These are phyloP conservation scores for Porites cylindrica DNA, from an alignment of 92 coral and sea anemone species.

Conservation along the genomic window DNA sequence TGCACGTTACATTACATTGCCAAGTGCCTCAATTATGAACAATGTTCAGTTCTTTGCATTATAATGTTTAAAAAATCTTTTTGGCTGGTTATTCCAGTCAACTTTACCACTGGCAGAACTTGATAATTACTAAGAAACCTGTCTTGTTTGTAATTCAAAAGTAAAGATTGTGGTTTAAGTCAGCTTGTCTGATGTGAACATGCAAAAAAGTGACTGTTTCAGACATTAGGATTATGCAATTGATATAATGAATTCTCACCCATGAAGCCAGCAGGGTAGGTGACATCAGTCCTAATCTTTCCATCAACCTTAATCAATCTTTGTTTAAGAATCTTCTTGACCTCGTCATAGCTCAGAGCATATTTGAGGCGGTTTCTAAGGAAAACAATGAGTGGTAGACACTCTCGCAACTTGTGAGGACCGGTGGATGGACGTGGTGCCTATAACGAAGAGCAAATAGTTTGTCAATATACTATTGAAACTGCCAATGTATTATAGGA, in stretches of 20 bases:
- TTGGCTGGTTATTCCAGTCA: too few relatives aligned
- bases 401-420: slow-evolving; percentile 98
- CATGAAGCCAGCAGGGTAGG: slow-evolving; percentile 97
- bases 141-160: too few relatives aligned
- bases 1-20: too few relatives aligned
- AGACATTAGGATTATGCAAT: too few relatives aligned
- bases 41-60: too few relatives aligned
- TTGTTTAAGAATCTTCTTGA: slow-evolving; percentile 94
- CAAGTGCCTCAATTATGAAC: too few relatives aligned
- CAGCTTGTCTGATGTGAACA: not conserved
- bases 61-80: too few relatives aligned
- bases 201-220: not conserved
- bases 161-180: not conserved
- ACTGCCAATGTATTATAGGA: not conserved
- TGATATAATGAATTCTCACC: slow-evolving; percentile 58
- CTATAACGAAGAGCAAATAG: slow-evolving; percentile 35
- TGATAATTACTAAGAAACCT: too few relatives aligned
- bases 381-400: slow-evolving; percentile 91
- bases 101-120: too few relatives aligned
- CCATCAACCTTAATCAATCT: slow-evolving; percentile 98
- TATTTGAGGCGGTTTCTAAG: slow-evolving; percentile 97
- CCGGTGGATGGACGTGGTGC: slow-evolving; percentile 99
- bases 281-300: slow-evolving; percentile 95
- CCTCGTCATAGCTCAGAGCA: slow-evolving; percentile 95
- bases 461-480: not conserved